Percentiles rank a stretch among this genome's conserved stretches.
Conservation (phyloP, 2,113 vertebrate species). For the Python bivittatus region DNA sequence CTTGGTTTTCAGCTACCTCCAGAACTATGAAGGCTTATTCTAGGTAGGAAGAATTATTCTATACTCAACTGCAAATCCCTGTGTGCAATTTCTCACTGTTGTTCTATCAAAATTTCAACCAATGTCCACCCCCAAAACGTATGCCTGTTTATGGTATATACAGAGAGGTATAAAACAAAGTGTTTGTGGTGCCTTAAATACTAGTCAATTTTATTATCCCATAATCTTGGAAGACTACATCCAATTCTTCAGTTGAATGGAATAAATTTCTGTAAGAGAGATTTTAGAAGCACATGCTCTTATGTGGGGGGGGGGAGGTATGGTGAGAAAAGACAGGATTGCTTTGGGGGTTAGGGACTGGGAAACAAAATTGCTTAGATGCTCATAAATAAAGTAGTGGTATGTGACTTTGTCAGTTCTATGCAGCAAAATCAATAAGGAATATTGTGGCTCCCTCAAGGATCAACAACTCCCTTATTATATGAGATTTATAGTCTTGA, state of each 20-base stretch:
- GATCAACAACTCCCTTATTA: background rate
- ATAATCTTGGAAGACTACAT: background rate
- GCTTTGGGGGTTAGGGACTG: background rate
- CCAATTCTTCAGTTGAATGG: background rate
- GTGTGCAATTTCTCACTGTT: background rate
- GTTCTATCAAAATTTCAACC: background rate
- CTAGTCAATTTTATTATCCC: background rate
- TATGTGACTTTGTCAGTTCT: background rate
- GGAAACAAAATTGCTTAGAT: background rate
- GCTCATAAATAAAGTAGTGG: background rate
- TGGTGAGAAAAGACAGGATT: background rate
- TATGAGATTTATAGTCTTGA: background rate
- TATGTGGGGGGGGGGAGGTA: background rate
- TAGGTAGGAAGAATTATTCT: slow-evolving; percentile 10
- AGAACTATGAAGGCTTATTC: slow-evolving; percentile 43
- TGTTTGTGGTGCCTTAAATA: background rate
- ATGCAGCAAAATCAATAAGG: background rate
- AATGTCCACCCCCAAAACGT: background rate
- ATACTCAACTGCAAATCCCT: background rate
- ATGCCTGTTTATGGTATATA: background rate
- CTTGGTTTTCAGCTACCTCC: slow-evolving; percentile 42
- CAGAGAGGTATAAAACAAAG: background rate
- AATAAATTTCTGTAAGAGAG: background rate
- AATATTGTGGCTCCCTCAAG: background rate
- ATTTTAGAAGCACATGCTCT: background rate